phyloP scores from a whole-genome alignment of 2,113 vertebrate genomes.

The Martes martes region DNA sequence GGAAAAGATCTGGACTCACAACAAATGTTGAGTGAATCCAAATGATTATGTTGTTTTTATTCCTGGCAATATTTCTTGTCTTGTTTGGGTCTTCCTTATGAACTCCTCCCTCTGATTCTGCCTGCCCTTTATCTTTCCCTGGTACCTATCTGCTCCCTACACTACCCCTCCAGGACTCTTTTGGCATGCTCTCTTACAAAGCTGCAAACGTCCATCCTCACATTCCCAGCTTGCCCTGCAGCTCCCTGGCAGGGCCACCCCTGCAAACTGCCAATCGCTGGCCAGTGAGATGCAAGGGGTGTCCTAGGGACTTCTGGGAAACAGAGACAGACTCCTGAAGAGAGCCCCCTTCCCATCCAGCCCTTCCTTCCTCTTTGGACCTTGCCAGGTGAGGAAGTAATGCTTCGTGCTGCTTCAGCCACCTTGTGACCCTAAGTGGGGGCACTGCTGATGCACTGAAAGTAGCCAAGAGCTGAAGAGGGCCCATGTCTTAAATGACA shows the following conservation, averaged over 20 bases:
- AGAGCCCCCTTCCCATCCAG: background rate
- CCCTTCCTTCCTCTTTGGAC: background rate
- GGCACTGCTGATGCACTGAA: background rate
- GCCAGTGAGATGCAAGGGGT: background rate
- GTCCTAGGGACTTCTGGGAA: background rate
- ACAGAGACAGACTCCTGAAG: background rate
- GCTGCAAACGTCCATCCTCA: background rate
- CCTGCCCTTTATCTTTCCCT: background rate
- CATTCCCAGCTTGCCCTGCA: background rate
- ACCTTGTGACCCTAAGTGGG: background rate
- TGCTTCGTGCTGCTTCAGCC: background rate
- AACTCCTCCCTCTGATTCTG: background rate
- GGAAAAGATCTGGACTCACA: background rate
- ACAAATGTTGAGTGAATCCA: background rate
- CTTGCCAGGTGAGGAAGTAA: background rate
- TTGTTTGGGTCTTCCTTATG: background rate
- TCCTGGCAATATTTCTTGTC: background rate
- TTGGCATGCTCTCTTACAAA: background rate
- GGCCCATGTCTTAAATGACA: background rate
- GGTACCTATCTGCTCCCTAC: background rate
- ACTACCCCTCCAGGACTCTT: background rate
- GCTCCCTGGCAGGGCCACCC: background rate
- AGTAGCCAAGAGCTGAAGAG: background rate
- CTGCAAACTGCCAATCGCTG: background rate
- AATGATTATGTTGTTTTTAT: background rate